Base-by-base conservation (phyloP, 2,888 invertebrate genomes). In the Spodoptera exigua region DNA sequence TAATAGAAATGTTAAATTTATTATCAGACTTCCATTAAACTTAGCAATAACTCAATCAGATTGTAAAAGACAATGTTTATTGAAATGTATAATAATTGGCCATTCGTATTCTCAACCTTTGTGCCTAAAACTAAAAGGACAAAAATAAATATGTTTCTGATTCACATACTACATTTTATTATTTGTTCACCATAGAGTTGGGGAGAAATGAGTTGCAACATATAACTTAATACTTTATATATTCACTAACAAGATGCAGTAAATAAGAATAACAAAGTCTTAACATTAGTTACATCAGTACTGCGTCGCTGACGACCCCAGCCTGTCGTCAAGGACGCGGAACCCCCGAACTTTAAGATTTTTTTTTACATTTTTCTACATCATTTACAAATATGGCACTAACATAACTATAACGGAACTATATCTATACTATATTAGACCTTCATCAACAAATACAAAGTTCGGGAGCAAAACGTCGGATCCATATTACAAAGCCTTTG, bases 351-450 rank as follows among this genome's bases (percentile, higher is more conserved):
- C 80, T 76, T 70, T 21, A 46, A 10, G 53, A 27, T 53, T 74
- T 74, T 76, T 74, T 71, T 74, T 69, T 44, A 49, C 16, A 63
- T 64, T 75, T 75, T 66, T 62, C 60, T 58, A 57, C 51, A 56
- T 68, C 64, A 52, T 48, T 70, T 76, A 76, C 61, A 75, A 68
- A 73, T 81, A 87, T 87, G 87, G 87, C 88, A 88, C 88, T 85
- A 80, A 76, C 64, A 74, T 77, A 66, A 63, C 45, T 62, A 74
- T 61, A 69, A 63, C 58, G 51, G 34, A 56, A 73, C 70, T 66
- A 75, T 62, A 18, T 51, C 70, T 66, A 76, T 61, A 66, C 70
- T 66, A 76, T 61, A 66, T 44, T 56, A 65, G 46, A 63, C 59
- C 61, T 40, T 56, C 64, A 45, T 59, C 40, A 53, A 64, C 67